Conservation (phyloP, 35 echinoderm and acorn worm genomes). For the Strongylocentrotus purpuratus region DNA sequence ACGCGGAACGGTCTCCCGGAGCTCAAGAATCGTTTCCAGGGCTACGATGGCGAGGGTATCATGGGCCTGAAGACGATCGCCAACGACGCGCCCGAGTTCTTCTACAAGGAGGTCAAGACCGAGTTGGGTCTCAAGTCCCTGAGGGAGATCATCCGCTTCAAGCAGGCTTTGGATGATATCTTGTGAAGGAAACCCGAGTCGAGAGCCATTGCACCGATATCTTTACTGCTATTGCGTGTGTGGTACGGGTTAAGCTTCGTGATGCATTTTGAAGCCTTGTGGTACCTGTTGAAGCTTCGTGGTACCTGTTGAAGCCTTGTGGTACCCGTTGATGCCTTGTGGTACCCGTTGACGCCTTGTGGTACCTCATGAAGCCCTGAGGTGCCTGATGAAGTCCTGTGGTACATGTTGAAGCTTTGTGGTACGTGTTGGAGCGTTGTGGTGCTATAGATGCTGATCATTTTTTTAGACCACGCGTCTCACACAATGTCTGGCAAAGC, state of each 20-base stretch:
- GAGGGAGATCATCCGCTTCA: slow-evolving; percentile 67
- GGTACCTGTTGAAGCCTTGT: too few relatives aligned
- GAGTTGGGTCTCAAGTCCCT: slow-evolving; percentile 71
- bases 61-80: slow-evolving; percentile 61
- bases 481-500: background rate
- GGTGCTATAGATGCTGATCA: background rate
- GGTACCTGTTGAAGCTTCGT: background rate
- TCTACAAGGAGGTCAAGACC: slow-evolving; percentile 61
- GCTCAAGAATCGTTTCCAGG: slow-evolving; percentile 60
- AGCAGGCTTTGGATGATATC: slow-evolving; percentile 69
- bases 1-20: slow-evolving; percentile 35
- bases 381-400: too few relatives aligned
- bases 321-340: too few relatives aligned
- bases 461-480: background rate
- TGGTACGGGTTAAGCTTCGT: background rate
- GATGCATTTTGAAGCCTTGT: background rate
- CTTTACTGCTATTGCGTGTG: background rate
- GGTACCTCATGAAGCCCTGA: too few relatives aligned
- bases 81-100: slow-evolving; percentile 66
- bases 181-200: background rate
- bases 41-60: slow-evolving; percentile 63
- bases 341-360: too few relatives aligned
- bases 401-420: too few relatives aligned
- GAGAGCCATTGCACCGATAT: background rate
- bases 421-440: background rate